Base-by-base conservation (phyloP, 2,113 vertebrate genomes). In the Pelecanoides urinatrix region DNA sequence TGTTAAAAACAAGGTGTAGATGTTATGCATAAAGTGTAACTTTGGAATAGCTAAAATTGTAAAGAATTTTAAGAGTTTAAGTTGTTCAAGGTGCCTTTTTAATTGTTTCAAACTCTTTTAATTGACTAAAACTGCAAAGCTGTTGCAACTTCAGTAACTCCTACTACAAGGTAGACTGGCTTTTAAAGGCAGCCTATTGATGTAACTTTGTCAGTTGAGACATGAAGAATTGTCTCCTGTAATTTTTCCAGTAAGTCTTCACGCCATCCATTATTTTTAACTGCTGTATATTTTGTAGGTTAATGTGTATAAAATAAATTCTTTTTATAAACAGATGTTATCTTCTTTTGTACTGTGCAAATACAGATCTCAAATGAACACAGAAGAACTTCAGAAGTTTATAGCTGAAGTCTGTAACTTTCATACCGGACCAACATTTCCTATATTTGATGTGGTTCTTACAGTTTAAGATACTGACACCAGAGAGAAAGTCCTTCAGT, bases 281-380 rank as follows among this genome's bases (percentile, higher is more conserved):
- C 93, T 92, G 95, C 94, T 98, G 97, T 98, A 97, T 91, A 98
- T 98, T 98, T 98, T 98, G 96, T 98, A 98, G 97, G 93, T 98
- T 98, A 97, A 97, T 92, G 96, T 98, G 96, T 94, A 97, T 97
- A 97, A 97, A 98, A 98, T 98, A 98, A 98, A 98, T 93, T 81
- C 96, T 98, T 98, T 98, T 96, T 98, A 98, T 97, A 97, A 97
- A 86, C 70, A 36, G 61, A 36, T 84, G 67, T 70, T 94, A 87
- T 61, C 30, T 75, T 77, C 72, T 92, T 96, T 97, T 82, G 72
- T 79, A 68, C 97, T 66, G 73, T 70, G 44, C 52, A 71, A 89
- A 77, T 50, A 23, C 94, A 90, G 90, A 74, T 87, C 59, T 77
- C 50, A n/a, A 20, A 26, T 23, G 88, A 75, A 58, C 26, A 27